phyloP scores from a whole-genome alignment of 2,797 vertebrate genomes.

The Discoglossus pictus region DNA sequence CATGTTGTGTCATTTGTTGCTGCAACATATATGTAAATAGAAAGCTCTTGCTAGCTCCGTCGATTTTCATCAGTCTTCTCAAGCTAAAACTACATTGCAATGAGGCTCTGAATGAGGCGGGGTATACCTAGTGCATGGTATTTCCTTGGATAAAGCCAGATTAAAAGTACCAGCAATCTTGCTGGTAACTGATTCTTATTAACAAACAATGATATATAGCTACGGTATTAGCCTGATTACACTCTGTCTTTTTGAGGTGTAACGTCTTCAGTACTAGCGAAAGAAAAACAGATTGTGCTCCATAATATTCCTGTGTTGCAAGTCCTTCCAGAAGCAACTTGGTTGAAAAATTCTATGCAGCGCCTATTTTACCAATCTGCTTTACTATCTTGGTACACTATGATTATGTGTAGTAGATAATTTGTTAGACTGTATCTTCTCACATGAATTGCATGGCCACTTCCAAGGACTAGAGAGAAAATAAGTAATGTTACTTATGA shows the following conservation, averaged over 20 bases:
- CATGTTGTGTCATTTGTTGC: constrained; percentile 37
- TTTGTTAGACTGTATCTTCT: constrained; percentile 36
- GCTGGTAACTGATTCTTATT: background rate
- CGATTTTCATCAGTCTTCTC: background rate
- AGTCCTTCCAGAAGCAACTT: constrained; percentile 24
- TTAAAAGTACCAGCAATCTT: background rate
- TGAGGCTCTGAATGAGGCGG: constrained; percentile 7
- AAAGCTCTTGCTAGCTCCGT: constrained; percentile 18
- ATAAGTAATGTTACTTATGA: background rate
- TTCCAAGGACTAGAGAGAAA: constrained; percentile 31
- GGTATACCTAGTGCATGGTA: background rate
- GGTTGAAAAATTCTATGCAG: constrained; percentile 41
- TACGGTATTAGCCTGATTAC: background rate
- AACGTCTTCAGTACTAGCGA: too few species aligned
- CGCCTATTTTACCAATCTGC: constrained; percentile 38
- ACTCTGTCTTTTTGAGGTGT: constrained; percentile 20
- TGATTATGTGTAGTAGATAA: constrained; percentile 34
- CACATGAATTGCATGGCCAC: constrained; percentile 40
- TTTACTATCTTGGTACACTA: constrained; percentile 36
- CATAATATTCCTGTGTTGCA: background rate
- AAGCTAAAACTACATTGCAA: background rate
- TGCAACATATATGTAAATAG: constrained; percentile 31
- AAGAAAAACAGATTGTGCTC: background rate
- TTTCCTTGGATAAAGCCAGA: constrained; percentile 15
- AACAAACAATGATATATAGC: constrained; percentile 20